Evolutionary conservation across 2,797 vertebrate species (phyloP).

Genomic region (Danionella dracula): DNA sequence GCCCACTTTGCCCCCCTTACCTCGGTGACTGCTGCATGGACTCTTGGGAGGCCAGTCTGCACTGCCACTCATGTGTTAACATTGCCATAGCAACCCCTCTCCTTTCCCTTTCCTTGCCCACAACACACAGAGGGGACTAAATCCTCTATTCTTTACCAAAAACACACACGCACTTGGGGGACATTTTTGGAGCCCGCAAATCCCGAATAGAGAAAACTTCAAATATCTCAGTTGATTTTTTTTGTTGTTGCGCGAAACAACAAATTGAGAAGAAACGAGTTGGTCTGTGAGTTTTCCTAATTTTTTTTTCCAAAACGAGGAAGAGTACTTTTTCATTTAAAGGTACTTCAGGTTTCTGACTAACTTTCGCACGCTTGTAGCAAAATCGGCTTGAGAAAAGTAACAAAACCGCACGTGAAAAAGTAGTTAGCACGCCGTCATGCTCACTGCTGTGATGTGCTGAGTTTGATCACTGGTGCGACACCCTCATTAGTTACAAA

Average conservation of each 20-base stretch:
- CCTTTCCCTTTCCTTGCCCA: slow-evolving; percentile 72
- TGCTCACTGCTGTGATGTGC: slow-evolving; percentile 4
- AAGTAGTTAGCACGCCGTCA: background rate
- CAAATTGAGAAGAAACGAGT: slow-evolving; percentile 21
- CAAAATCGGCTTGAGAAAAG: background rate
- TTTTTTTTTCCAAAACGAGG: background rate
- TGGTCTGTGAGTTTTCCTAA: background rate
- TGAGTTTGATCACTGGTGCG: slow-evolving; percentile 60
- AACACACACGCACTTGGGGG: slow-evolving; percentile 33
- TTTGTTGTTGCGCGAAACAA: slow-evolving; percentile 10
- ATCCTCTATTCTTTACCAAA: slow-evolving; percentile 45
- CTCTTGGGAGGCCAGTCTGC: slow-evolving; percentile 69
- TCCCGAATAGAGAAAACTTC: slow-evolving; percentile 23
- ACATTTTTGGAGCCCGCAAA: slow-evolving; percentile 18
- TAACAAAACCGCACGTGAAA: background rate
- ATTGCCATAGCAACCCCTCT: slow-evolving; percentile 76
- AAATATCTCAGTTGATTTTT: slow-evolving; percentile 26
- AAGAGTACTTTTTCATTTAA: background rate
- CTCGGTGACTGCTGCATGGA: slow-evolving; percentile 65
- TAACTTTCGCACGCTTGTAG: background rate
- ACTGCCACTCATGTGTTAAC: slow-evolving; percentile 79
- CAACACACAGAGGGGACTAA: slow-evolving; percentile 63
- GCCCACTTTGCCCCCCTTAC: slow-evolving; percentile 51
- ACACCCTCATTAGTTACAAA: slow-evolving; percentile 60
- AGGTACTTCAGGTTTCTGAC: background rate